phyloP scores from a whole-genome alignment of 2,888 invertebrate genomes.

The Dione vanillae region DNA sequence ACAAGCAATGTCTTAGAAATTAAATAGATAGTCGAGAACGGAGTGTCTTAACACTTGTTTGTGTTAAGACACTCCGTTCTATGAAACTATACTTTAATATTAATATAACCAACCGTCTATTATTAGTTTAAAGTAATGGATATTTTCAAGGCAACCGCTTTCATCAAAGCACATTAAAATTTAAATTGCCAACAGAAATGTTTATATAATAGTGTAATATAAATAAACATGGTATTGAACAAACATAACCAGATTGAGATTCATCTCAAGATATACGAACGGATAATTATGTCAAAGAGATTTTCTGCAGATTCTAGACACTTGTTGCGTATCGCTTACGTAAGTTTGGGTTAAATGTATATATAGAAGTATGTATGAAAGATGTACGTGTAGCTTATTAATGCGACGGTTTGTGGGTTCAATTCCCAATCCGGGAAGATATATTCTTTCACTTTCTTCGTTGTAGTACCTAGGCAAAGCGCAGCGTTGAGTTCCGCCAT shows the following conservation, averaged over 20 bases:
- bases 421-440: too few species aligned
- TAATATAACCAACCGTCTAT: not conserved
- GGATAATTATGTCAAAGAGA: constrained; percentile 18
- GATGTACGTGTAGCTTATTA: too few species aligned
- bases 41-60: too few species aligned
- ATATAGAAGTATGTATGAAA: too few species aligned
- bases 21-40: too few species aligned
- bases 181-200: constrained; percentile 1
- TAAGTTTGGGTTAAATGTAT: too few species aligned
- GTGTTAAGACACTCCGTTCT: too few species aligned
- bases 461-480: too few species aligned
- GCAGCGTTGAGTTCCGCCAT: not conserved
- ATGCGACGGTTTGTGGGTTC: too few species aligned
- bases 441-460: too few species aligned
- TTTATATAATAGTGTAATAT: constrained; percentile 13
- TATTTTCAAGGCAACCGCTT: constrained; percentile 14
- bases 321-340: constrained; percentile 4
- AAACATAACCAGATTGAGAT: not conserved
- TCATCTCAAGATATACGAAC: not conserved
- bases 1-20: too few species aligned
- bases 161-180: constrained; percentile 14
- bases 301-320: constrained; percentile 4
- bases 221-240: constrained; percentile 3
- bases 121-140: constrained; percentile 10
- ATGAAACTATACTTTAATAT: too few species aligned